phyloP scores from a whole-genome alignment of 1,140 invertebrate genomes.

The Pseudachorutes palmiensis region DNA sequence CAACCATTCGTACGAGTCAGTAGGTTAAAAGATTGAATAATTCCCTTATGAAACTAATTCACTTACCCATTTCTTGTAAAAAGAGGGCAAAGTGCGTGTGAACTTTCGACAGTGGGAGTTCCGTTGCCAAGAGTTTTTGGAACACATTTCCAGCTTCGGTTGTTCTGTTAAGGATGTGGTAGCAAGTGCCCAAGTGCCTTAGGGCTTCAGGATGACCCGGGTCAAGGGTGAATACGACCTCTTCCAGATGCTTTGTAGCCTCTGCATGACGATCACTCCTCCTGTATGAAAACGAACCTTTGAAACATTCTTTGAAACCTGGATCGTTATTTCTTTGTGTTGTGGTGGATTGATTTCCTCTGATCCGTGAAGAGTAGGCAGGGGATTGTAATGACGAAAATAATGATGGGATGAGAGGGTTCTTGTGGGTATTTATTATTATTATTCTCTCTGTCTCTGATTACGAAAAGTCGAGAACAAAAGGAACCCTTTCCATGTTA shows the following conservation, averaged over 20 bases:
- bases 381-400: no score
- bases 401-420: no score
- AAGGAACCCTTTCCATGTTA: no score
- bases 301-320: background rate
- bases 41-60: no score
- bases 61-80: constrained; percentile 17
- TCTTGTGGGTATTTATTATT: no score
- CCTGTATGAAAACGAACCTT: background rate
- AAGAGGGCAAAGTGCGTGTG: constrained; percentile 18
- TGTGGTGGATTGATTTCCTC: no score
- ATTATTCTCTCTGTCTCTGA: no score
- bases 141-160: constrained; percentile 15
- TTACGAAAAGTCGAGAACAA: no score
- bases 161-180: constrained; percentile 16
- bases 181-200: constrained; percentile 9
- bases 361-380: no score
- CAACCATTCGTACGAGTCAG: no score
- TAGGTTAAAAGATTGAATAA: no score
- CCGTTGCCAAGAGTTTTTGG: constrained; percentile 10
- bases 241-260: background rate
- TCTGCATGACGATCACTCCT: background rate
- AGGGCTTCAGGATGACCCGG: background rate
- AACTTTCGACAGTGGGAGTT: constrained; percentile 12
- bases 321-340: no score
- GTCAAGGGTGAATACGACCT: background rate